phyloP scores from a whole-genome alignment of 2,113 vertebrate species.

The Nothobranchius furzeri region DNA sequence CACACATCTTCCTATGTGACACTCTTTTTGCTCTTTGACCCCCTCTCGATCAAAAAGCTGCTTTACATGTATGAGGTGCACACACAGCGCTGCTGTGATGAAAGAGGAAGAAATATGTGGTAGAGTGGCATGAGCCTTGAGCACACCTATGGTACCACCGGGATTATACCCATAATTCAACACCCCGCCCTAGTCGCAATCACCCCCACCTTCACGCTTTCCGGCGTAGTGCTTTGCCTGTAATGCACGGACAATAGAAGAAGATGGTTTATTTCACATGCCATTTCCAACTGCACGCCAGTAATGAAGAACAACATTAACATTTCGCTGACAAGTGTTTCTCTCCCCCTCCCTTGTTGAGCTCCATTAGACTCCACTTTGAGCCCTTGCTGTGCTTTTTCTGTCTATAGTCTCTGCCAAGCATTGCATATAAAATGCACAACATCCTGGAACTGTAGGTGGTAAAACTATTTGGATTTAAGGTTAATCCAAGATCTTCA shows the following conservation, averaged over 20 bases:
- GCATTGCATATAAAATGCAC: slow-evolving; percentile 18
- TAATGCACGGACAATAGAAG: slow-evolving; percentile 33
- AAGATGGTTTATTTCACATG: slow-evolving; percentile 68
- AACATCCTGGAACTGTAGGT: neutral
- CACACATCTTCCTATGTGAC: slow-evolving; percentile 28
- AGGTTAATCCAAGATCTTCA: slow-evolving; percentile 4
- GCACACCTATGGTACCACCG: slow-evolving; percentile 37
- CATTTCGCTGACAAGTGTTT: slow-evolving; percentile 76
- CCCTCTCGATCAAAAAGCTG: slow-evolving; percentile 43
- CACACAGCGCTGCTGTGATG: slow-evolving; percentile 44
- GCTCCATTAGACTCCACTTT: slow-evolving; percentile 31
- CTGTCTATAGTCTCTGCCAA: slow-evolving; percentile 15
- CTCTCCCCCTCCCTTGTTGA: slow-evolving; percentile 15
- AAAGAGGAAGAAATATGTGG: slow-evolving; percentile 65
- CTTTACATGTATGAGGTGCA: slow-evolving; percentile 57
- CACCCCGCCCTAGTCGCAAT: slow-evolving; percentile 3
- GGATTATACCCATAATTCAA: slow-evolving; percentile 57
- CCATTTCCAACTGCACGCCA: slow-evolving; percentile 54
- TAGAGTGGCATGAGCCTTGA: slow-evolving; percentile 51
- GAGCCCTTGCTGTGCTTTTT: slow-evolving; percentile 15
- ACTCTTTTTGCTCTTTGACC: slow-evolving; percentile 11
- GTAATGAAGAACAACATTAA: slow-evolving; percentile 75
- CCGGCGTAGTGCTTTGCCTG: slow-evolving; percentile 26
- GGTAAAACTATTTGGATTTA: neutral
- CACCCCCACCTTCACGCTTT: neutral